Base-by-base conservation (phyloP, 2,888 invertebrate species). In the Catocala nupta region DNA sequence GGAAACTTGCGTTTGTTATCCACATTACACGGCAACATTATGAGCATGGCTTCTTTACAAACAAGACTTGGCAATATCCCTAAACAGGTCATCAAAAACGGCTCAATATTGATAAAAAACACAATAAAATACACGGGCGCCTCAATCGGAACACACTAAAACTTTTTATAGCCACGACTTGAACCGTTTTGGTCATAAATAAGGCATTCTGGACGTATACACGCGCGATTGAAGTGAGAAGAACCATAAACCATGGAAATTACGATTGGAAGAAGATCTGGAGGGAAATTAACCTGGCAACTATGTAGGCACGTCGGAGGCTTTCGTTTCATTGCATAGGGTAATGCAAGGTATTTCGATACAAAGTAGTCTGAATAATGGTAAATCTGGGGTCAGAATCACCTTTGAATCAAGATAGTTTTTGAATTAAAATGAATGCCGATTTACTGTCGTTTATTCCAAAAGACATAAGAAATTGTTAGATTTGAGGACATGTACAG, bases 101-200 rank as follows among this genome's bases (percentile, higher is more conserved):
- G 68, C 64, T 74, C 71, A 73, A 71, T 77, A 74, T 76, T 76
- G 75, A 77, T 74, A 74, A 77, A 75, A 75, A 69, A 55, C 50
- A 56, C 52, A 54, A 57, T 77, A 74, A 73, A 71, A 57, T 51
- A 65, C 77, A 63, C 67, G 67, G 36, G 74, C 67, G 65, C 75
- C 73, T 74, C 77, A 73, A 75, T 75, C 74, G 77, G 56, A 71
- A 72, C 65, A 64, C 57, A 77, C 68, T 76, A 68, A 76, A 76
- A 68, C 11, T 67, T 77, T 75, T 76, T 76, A 76, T 63, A n/a
- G 59, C 54, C 57, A 60, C 63, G 63, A 63, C 61, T 70, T 39
- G 58, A 73, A 71, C 76, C 73, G 77, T 73, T 77, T 73, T 49
- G 59, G 68, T 62, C 50, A 70, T 76, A 75, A 75, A 75, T 75